A percentile compares a stretch with the other conserved stretches of the same genome.
Conservation (phyloP, 1,140 invertebrate genomes). For the Drosophila carrolli region DNA sequence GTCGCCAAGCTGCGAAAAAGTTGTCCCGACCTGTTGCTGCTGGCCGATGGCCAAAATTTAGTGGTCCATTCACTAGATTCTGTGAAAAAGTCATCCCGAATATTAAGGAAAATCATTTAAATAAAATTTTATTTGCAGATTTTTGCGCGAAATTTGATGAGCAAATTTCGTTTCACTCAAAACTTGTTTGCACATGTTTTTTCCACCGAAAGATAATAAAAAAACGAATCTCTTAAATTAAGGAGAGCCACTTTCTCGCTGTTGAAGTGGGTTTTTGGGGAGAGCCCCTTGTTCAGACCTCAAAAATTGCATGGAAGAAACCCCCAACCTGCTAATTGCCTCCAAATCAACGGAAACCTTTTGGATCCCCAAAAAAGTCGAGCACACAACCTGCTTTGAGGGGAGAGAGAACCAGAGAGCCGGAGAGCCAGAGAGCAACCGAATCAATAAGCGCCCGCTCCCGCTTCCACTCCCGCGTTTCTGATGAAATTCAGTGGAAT, state of each 20-base stretch:
- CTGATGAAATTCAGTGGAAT: constrained; percentile 81
- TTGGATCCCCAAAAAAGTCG: constrained; percentile 28
- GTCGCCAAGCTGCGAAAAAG: neutral
- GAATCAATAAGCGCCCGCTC: constrained; percentile 30
- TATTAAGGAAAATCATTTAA: constrained; percentile 16
- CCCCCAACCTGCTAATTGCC: constrained; percentile 57
- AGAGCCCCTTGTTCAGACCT: constrained; percentile 2
- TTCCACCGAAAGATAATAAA: constrained; percentile 34
- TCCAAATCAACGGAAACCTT: constrained; percentile 72
- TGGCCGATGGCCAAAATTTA: constrained; percentile 54
- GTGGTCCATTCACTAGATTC: constrained; percentile 50
- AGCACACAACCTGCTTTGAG: constrained; percentile 22
- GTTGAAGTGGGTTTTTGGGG: neutral
- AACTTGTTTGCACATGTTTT: constrained; percentile 32
- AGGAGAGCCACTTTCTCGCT: constrained; percentile 30
- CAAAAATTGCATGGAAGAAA: constrained; percentile 48
- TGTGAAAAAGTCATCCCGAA: constrained; percentile 45
- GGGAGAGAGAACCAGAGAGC: constrained; percentile 24
- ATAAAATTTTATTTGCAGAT: constrained; percentile 33
- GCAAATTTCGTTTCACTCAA: constrained; percentile 18
- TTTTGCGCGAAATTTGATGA: constrained; percentile 32
- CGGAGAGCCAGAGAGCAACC: constrained; percentile 31
- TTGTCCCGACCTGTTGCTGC: constrained; percentile 35
- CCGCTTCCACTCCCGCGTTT: constrained; percentile 29
- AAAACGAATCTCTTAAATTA: constrained; percentile 36